Base-by-base conservation (phyloP, 2,888 invertebrate genomes). In the Monopis laevigella region DNA sequence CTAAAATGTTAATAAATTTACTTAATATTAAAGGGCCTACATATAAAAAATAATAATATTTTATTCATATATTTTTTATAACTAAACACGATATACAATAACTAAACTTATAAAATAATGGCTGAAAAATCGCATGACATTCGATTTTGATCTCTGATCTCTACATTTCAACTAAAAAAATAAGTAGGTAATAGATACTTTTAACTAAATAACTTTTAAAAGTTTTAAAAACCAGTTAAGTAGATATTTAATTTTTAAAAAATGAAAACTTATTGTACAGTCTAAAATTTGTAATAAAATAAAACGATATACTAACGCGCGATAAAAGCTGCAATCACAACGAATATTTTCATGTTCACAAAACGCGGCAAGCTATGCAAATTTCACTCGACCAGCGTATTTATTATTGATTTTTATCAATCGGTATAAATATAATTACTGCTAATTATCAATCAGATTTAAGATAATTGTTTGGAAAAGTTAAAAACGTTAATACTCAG, bases 281-380 rank as follows among this genome's bases (percentile, higher is more conserved):
- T n/a, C n/a, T n/a, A n/a, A n/a, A n/a, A n/a, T n/a, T n/a, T n/a
- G n/a, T n/a, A n/a, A n/a, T n/a, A n/a, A n/a, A n/a, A n/a, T n/a
- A n/a, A n/a, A n/a, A n/a, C n/a, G n/a, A n/a, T n/a, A n/a, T n/a
- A 24, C 36, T 36, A 36, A 36, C 36, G 14, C 21, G 19, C 30
- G 14, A 19, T 14, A 32, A 32, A 28, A 27, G 40, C 26, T 17
- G 41, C 32, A 14, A 43, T n/a, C 16, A 43, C 34, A 3, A 43
- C 28, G 17, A 41, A 12, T 17, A 40, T 19, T 16, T 26, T 43
- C 43, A 36, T 41, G 13, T 27, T 35, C 19, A 29, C 35, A 18
- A 10, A 34, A 13, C 16, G 7, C 17, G 6, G 2, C 14, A 32
- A 14, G 32, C 17, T 32, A 32, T 32, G 10, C 3, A n/a, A 4